Base-by-base conservation (phyloP, 2,888 invertebrate genomes). In the Agrotis puta region DNA sequence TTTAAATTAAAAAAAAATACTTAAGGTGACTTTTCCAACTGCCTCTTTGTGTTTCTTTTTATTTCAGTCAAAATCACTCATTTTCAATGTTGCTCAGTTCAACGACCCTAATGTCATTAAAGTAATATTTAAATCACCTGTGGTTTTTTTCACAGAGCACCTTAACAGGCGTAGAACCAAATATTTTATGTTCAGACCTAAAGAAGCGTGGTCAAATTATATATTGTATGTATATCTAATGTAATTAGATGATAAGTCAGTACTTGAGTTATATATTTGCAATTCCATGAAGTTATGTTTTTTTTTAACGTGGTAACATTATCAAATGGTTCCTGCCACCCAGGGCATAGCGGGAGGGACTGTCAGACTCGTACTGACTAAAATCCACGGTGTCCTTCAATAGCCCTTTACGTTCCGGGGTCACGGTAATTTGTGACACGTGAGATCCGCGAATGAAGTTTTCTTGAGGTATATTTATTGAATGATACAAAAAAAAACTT, bases 171-270 rank as follows among this genome's bases (percentile, higher is more conserved):
- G 56, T 58, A 65, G 39, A 3, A 50, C 57, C 58, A 64, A 74
- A 64, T 39, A n/a, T 72, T 74, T 69, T 66, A 79, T 66, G 59
- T 47, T 27, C 71, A 45, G 18, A 16, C 56, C 76, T 65, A 74
- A 78, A 79, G 65, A 59, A 61, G 71, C 68, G 24, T 68, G 45
- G 6, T 24, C 5, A 68, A 76, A 79, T 80, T 76, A 66, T 80
- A 64, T 80, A 79, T 80, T 79, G 79, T 80, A 76, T 75, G 76
- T 79, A 80, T 80, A 75, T 65, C 51, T 59, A 80, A 80, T 61
- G 43, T 68, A 51, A 80, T 79, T 68, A 58, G 43, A 57, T 63
- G 62, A 61, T 69, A 70, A 53, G 33, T 22, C 22, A 67, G 54
- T 72, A 62, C 59, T 58, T 64, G 7, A 50, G 2, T 51, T 50